Evolutionary conservation across 2,113 vertebrate genomes (phyloP), one percentile per base, ranked within the genome.

Genomic region (Psettodes erumei): DNA sequence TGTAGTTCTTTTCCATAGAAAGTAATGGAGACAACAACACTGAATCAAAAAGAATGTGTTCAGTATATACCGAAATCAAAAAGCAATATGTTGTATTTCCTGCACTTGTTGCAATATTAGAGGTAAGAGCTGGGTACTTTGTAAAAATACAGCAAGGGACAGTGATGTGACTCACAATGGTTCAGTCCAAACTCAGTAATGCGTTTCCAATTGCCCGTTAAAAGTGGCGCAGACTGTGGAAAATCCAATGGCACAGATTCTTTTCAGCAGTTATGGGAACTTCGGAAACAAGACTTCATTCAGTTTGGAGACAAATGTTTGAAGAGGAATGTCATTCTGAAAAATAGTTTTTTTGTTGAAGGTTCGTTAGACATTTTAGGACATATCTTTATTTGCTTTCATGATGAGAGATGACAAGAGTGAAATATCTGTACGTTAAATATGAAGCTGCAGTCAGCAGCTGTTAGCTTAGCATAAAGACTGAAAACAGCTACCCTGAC

Each of bases 201-300:
- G 86, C 83, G 62, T 87, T 88, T 74, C 86, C 68, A 85, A 88
- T 84, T 62, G 71, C 48, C 71, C 42, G 53, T 85, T 79, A 76
- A 81, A 86, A 78, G 11, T 70, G 76, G n/a, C 35, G 84, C 16
- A 51, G 72, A 83, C 79, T 81, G 77, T 88, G 77, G 84, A 59
- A 66, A 77, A 80, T 79, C 71, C 40, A 40, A 23, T 71, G 69
- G 59, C 54, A 77, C 75, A 79, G 70, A 77, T 55, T 66, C 38
- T 28, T 63, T 54, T 70, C 21, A 51, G 21, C 28, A 63, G 53
- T 61, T 78, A 45, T 85, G 76, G 79, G 82, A 85, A 77, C 68
- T 51, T 43, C 23, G 16, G 28, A n/a, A 33, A 55, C 25, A 59
- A 28, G 71, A 56, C 18, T 35, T 66, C 27, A 45, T 51, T 64